Evolutionary conservation across 2,888 invertebrate species (phyloP).

Genomic region (Hirtodrosophila histrioides): DNA sequence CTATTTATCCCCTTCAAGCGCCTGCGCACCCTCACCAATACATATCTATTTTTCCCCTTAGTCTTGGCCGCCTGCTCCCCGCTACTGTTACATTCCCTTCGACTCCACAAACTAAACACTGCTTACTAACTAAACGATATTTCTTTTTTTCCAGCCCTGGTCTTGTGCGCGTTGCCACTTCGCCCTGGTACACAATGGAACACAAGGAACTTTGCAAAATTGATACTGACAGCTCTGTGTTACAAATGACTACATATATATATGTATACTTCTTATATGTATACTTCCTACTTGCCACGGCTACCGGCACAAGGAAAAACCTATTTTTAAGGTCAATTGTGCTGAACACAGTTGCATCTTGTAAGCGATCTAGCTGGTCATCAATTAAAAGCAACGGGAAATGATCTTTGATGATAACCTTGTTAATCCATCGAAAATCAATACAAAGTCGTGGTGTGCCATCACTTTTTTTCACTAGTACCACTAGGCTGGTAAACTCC

Average conservation of each 20-base stretch:
- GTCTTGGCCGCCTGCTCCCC: no score
- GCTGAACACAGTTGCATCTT: conserved; percentile 40
- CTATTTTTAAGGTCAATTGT: conserved; percentile 51
- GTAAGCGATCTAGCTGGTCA: conserved; percentile 35
- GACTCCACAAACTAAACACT: no score
- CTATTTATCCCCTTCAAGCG: no score
- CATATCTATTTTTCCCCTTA: no score
- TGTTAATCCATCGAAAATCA: conserved; percentile 12
- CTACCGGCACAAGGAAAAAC: conserved; percentile 47
- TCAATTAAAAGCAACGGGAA: conserved; percentile 38
- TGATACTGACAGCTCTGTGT: conserved; percentile 63
- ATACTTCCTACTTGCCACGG: conserved; percentile 21
- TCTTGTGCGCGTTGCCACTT: no score
- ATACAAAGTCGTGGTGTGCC: conserved; percentile 10
- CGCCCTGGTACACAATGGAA: no score
- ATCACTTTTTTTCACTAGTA: conserved; percentile 9
- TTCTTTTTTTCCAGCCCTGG: no score
- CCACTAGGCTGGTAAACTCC: conserved; percentile 8
- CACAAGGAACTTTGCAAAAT: conserved; percentile 1
- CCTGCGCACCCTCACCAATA: no score
- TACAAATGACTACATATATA: no score
- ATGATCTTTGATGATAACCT: conserved; percentile 1
- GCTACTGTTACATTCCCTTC: no score
- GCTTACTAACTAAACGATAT: no score
- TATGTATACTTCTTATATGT: no score